A percentile compares a stretch with the other conserved stretches of the same genome.
Conservation (phyloP, 2,888 invertebrate genomes). For the Theristus sp. region DNA sequence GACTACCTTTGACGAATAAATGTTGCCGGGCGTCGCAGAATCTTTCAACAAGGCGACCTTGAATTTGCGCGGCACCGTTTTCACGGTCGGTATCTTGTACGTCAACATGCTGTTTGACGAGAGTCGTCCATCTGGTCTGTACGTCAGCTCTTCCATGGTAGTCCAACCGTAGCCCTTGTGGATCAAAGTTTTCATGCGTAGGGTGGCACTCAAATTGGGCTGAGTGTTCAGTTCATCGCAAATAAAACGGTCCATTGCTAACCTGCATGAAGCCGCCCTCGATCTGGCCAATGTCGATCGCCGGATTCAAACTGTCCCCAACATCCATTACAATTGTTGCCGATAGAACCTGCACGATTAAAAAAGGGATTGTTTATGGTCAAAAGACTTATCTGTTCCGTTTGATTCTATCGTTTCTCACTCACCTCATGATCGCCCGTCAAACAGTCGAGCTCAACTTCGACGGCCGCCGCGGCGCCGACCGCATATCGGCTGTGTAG, state of each 20-base stretch:
- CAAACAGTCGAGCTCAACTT: slow-evolving; percentile 75
- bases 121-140: slow-evolving; percentile 60
- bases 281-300: slow-evolving; percentile 85
- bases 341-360: background rate
- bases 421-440: slow-evolving; percentile 63
- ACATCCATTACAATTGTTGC: slow-evolving; percentile 56
- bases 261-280: slow-evolving; percentile 75
- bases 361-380: background rate
- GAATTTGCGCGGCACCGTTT: slow-evolving; percentile 70
- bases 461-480: slow-evolving; percentile 61
- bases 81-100: slow-evolving; percentile 77
- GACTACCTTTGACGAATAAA: slow-evolving; percentile 69
- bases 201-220: too few relatives aligned
- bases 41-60: slow-evolving; percentile 75
- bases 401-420: background rate
- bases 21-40: slow-evolving; percentile 63
- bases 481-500: slow-evolving; percentile 49
- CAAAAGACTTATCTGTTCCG: too few relatives aligned
- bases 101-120: slow-evolving; percentile 70
- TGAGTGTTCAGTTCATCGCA: too few relatives aligned
- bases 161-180: slow-evolving; percentile 61
- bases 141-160: slow-evolving; percentile 67
- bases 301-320: slow-evolving; percentile 80
- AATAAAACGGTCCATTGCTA: too few relatives aligned
- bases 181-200: too few relatives aligned